Evolutionary conservation across 2,113 vertebrate species (phyloP), one percentile per base, ranked within the genome.

Genomic region (Pandion haliaetus): DNA sequence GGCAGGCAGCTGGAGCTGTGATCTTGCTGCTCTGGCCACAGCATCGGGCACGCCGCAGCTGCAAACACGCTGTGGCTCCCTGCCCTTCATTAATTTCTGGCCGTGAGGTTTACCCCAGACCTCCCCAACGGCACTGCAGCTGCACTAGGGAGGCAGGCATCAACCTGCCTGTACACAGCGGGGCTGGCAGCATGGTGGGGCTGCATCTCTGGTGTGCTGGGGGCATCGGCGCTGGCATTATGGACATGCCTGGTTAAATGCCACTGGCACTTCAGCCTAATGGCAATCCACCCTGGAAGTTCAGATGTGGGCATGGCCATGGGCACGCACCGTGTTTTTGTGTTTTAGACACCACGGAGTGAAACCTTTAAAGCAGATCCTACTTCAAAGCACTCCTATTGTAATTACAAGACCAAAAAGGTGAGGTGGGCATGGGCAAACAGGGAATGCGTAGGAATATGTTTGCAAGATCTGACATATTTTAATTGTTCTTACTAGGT

Each of bases 391-490:
- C 2, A 0, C 44, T 87, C 69, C 52, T 34, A 7, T 25, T 76
- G 72, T 79, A 92, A 91, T 90, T 85, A 31, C 21, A 82, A 66
- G 81, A 65, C 62, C 45, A 87, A 70, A 94, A 86, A 55, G 45
- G 36, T 47, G 62, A 94, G 54, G 49, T 91, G 74, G 32, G 67
- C 73, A 91, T 2, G 3, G 63, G 62, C 57, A 72, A 76, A 67
- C 34, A 61, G 19, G 77, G 81, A 71, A 90, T 93, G 47, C 90
- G 67, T 6, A 76, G 14, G 40, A 84, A 63, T 69, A 72, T 9
- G 20, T 95, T 82, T 93, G 32, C 36, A 72, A 90, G 65, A 88
- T 76, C 78, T 82, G 54, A 38, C 25, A 13, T 23, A 76, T 80
- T 91, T 85, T 82, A 80, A 80, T 94, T 82, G 52, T 26, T 93